Percentiles rank a stretch among this genome's conserved stretches.
phyloP scores from a whole-genome alignment of 2,888 invertebrate genomes.

The Phorcus lineatus region DNA sequence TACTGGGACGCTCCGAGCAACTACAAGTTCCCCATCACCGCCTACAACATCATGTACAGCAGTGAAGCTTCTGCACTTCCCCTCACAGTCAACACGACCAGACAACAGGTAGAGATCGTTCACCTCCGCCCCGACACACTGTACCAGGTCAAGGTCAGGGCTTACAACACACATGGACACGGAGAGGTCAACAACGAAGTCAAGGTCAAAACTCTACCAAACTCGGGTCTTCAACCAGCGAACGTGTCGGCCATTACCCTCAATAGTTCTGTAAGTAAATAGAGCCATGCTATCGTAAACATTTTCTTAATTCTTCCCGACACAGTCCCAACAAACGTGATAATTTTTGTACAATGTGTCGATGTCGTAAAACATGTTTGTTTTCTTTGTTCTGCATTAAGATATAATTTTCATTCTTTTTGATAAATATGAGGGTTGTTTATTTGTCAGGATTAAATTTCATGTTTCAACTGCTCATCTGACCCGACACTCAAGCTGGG shows the following conservation, averaged over 20 bases:
- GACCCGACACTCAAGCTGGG: no score
- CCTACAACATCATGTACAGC: slow-evolving; percentile 35
- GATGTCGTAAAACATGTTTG: no score
- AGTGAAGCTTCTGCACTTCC: neutral
- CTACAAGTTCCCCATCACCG: slow-evolving; percentile 39
- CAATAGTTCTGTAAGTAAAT: slow-evolving; percentile 38
- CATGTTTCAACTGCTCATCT: no score
- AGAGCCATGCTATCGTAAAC: neutral
- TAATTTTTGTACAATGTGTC: no score
- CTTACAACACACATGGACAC: slow-evolving; percentile 24
- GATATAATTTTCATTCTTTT: no score
- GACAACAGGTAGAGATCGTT: slow-evolving; percentile 18
- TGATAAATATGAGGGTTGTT: no score
- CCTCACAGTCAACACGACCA: slow-evolving; percentile 8
- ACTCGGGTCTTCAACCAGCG: slow-evolving; percentile 37
- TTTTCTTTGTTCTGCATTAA: no score
- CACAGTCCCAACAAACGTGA: no score
- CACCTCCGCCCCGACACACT: slow-evolving; percentile 19
- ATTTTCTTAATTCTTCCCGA: no score
- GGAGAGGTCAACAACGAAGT: slow-evolving; percentile 30
- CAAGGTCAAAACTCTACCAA: slow-evolving; percentile 35
- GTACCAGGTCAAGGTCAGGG: slow-evolving; percentile 27
- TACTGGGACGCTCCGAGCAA: slow-evolving; percentile 40
- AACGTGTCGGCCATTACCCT: slow-evolving; percentile 38
- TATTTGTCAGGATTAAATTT: no score